These are phyloP conservation scores for Corythornis madagascariensis DNA, from an alignment of 2,113 vertebrate species.

Conservation along the genomic window DNA sequence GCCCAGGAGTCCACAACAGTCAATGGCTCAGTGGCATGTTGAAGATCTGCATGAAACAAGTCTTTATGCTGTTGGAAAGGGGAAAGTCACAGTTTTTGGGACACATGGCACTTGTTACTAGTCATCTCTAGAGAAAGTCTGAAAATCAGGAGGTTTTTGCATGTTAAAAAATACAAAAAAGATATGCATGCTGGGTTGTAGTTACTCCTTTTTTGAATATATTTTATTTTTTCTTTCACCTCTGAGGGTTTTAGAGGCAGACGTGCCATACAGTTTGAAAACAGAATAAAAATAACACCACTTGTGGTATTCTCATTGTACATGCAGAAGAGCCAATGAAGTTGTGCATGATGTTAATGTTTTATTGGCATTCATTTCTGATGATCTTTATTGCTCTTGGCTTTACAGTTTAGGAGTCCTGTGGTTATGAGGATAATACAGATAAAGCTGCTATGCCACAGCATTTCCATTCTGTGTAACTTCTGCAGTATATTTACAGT, in stretches of 20 bases:
- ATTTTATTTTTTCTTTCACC: background rate
- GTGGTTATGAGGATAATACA: background rate
- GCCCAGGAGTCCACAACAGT: background rate
- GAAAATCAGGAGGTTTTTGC: background rate
- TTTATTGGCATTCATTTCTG: background rate
- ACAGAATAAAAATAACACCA: background rate
- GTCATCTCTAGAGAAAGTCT: background rate
- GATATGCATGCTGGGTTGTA: background rate
- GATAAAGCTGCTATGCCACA: background rate
- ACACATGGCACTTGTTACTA: background rate
- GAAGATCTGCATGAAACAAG: background rate
- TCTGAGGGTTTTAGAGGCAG: background rate
- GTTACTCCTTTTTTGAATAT: background rate
- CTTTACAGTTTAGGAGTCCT: background rate
- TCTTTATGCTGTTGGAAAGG: constrained; percentile 3
- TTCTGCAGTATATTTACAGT: background rate
- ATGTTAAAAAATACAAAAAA: background rate
- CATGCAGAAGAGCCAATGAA: background rate
- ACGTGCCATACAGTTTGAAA: background rate
- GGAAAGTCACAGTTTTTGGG: background rate
- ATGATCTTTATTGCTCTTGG: background rate
- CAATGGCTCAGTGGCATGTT: background rate
- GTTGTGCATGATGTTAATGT: background rate
- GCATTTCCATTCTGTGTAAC: background rate
- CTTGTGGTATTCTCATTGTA: background rate